Conservation (phyloP, 1,140 invertebrate genomes). For the Drosophila watanabei region DNA sequence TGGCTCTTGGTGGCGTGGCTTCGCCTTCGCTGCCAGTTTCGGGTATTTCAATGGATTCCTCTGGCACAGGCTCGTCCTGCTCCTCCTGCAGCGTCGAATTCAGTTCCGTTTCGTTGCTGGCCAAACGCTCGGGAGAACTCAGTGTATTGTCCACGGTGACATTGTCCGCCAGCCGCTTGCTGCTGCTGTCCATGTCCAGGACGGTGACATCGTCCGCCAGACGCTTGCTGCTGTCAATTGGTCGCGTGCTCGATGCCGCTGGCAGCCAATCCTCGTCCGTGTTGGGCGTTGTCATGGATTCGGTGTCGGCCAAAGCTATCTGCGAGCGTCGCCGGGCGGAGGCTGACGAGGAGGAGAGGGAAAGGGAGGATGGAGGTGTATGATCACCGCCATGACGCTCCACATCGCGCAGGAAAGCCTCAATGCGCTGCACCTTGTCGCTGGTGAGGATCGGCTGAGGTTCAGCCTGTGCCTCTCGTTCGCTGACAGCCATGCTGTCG, state of each 20-base stretch:
- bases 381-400: not conserved
- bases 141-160: slow-evolving; percentile 62
- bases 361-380: not conserved
- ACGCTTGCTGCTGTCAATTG: slow-evolving; percentile 33
- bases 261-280: slow-evolving; percentile 40
- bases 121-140: slow-evolving; percentile 32
- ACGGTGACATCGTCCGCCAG: slow-evolving; percentile 45
- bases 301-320: slow-evolving; percentile 73
- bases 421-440: slow-evolving; percentile 63
- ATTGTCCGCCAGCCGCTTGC: slow-evolving; percentile 52
- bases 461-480: not conserved
- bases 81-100: slow-evolving; percentile 32
- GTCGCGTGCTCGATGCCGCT: not conserved
- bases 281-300: slow-evolving; percentile 62
- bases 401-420: slow-evolving; percentile 77
- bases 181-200: slow-evolving; percentile 42
- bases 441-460: slow-evolving; percentile 26
- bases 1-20: slow-evolving; percentile 6
- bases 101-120: slow-evolving; percentile 31
- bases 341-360: not conserved
- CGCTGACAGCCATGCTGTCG: slow-evolving; percentile 56
- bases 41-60: slow-evolving; percentile 69
- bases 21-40: slow-evolving; percentile 66
- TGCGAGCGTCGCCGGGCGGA: slow-evolving; percentile 11
- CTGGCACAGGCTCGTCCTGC: slow-evolving; percentile 26